Evolutionary conservation across 35 echinoderm and acorn worm genomes (phyloP), one percentile per base, ranked within the genome.

Genomic region (Heliocidaris erythrogramma): DNA sequence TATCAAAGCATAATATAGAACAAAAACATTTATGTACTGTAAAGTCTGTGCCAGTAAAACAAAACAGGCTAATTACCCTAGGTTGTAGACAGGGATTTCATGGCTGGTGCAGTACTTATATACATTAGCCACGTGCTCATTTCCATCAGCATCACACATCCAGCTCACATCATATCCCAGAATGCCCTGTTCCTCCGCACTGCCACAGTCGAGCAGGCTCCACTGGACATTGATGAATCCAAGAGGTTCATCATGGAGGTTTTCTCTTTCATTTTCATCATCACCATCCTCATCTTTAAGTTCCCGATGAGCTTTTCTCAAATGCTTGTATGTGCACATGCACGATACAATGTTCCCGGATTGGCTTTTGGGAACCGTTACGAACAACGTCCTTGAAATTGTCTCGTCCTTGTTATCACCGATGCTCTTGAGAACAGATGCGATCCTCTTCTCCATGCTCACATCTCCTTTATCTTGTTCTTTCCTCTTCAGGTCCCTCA

Each of bases 111-210:
- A 94, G 87, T 86, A 32, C n/a, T 59, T n/a, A 1, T 94, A 50
- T 21, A 99, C 49, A 17, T 85, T 93, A 48, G 93, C 94, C 48
- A 61, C 92, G 14, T 97, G 88, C 94, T 99, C 98, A 35, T 94
- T 96, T 6, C 94, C 96, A 95, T 99, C 98, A 87, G 85, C 86
- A 91, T 90, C 97, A 59, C 90, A 95, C 60, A 96, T 94, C 95
- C 96, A 99, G 27, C 92, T 97, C 18, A 97, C 56, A 65, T 99
- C 96, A 49, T 97, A 97, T 97, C 96, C 98, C 94, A 96, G 47
- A 86, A 99, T 99, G 71, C 98, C 98, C 91, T 97, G 96, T 87
- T 99, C 96, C 47, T 95, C 94, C 18, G 96, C 93, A 88, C 59
- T 95, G 4, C 96, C 96, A 52, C 94, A 95, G 86, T 97, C 96